Percentiles rank a stretch among this genome's conserved stretches.
Evolutionary conservation across 2,888 invertebrate genomes (phyloP).

Genomic region (Petrolisthes manimaculis): DNA sequence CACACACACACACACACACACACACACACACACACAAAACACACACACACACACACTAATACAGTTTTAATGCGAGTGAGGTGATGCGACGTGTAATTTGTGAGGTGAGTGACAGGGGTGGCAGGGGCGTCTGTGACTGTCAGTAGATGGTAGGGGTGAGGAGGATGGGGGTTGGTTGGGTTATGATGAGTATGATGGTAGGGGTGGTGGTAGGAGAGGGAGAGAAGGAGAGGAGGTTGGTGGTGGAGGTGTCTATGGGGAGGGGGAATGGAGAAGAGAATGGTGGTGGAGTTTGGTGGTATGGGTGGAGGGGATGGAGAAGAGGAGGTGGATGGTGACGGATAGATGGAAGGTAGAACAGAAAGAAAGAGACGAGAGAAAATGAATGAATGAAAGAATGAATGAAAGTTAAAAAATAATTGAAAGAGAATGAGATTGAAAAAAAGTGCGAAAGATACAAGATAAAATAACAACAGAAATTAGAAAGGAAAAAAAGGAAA

Average conservation of each 20-base stretch:
- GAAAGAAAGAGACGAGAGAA: too few species aligned
- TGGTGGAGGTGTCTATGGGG: neutral
- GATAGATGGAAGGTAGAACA: too few species aligned
- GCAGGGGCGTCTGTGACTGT: conserved; percentile 1
- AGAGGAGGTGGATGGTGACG: neutral
- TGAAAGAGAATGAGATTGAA: too few species aligned
- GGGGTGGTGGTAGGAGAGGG: neutral
- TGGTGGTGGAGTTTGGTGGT: neutral
- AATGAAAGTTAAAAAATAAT: too few species aligned
- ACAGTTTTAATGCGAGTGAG: conserved; percentile 25
- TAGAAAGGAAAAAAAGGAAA: too few species aligned
- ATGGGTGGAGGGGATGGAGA: too few species aligned
- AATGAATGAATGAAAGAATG: neutral
- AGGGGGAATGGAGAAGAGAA: neutral
- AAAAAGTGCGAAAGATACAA: too few species aligned
- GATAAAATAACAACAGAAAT: too few species aligned
- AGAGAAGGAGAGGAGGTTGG: neutral
- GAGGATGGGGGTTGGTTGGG: neutral
- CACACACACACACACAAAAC: conserved; percentile 25
- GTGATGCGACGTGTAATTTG: conserved; percentile 36
- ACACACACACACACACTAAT: conserved; percentile 19
- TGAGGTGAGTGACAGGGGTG: conserved; percentile 21
- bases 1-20: conserved; percentile 24
- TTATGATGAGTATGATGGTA: neutral
- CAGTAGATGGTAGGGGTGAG: neutral